Evolutionary conservation across 2,888 invertebrate genomes (phyloP).

Genomic region (Thelaira solivaga): DNA sequence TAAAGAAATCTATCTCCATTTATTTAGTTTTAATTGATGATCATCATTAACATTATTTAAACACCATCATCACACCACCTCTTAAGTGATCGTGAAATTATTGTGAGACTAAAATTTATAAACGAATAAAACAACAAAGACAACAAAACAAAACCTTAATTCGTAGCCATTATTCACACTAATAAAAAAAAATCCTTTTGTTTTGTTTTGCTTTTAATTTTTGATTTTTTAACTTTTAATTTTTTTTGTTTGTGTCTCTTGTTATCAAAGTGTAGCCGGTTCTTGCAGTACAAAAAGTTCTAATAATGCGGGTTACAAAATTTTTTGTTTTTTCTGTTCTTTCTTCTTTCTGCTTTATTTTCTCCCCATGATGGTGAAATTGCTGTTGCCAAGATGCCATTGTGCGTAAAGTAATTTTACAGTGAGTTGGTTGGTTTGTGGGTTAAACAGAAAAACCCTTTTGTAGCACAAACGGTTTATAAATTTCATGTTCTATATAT

Average conservation of each 20-base stretch:
- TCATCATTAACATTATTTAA: background rate
- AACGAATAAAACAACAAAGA: background rate
- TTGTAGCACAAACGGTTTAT: no score
- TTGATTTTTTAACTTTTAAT: constrained; percentile 7
- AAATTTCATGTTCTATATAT: no score
- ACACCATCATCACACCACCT: no score
- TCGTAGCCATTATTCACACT: constrained; percentile 13
- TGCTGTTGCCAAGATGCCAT: background rate
- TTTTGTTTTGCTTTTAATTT: constrained; percentile 6
- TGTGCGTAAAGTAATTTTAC: constrained; percentile 30
- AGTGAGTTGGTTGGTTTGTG: background rate
- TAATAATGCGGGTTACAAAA: constrained; percentile 38
- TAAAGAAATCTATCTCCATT: constrained; percentile 4
- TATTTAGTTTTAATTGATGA: constrained; percentile 39
- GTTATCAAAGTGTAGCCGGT: background rate
- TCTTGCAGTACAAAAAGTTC: constrained; percentile 1
- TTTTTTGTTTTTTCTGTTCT: background rate
- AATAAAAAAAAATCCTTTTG: constrained; percentile 41
- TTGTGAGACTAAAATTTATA: constrained; percentile 19
- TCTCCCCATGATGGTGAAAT: background rate
- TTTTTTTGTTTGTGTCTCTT: background rate
- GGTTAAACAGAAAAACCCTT: constrained; percentile 20
- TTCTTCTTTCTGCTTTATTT: constrained; percentile 8
- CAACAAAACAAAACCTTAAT: no score
- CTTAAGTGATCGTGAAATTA: constrained; percentile 29